phyloP scores from a whole-genome alignment of 2,797 vertebrate genomes.

The Melanotaenia trifasciata region DNA sequence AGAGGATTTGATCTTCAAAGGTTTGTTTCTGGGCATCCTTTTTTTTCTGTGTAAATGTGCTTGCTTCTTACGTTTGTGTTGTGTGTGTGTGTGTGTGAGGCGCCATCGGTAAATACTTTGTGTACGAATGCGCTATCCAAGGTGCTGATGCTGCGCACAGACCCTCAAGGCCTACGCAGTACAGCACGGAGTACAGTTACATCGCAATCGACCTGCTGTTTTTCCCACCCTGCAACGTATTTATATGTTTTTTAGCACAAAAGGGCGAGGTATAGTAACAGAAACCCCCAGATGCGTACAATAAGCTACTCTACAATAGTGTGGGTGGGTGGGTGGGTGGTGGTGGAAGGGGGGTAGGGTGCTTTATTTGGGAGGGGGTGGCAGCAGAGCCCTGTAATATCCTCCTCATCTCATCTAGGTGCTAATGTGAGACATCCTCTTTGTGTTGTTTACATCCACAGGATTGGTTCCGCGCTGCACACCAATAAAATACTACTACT shows the following conservation, averaged over 20 bases:
- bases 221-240: not conserved
- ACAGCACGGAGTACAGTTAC: constrained; percentile 58
- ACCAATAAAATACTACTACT: constrained; percentile 94
- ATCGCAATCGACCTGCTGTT: constrained; percentile 32
- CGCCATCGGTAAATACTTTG: constrained; percentile 39
- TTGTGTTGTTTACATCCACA: constrained; percentile 78
- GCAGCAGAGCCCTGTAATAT: constrained; percentile 58
- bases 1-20: constrained; percentile 92
- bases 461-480: constrained; percentile 91
- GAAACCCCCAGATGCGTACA: constrained; percentile 54
- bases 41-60: constrained; percentile 15
- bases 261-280: constrained; percentile 65
- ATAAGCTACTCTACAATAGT: constrained; percentile 60
- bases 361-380: constrained; percentile 40
- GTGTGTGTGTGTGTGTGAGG: not conserved
- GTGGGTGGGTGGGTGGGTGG: constrained; percentile 66
- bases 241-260: constrained; percentile 50
- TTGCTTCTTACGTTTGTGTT: constrained; percentile 26
- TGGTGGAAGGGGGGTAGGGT: constrained; percentile 35
- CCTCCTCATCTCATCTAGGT: constrained; percentile 52
- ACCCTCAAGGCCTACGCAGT: constrained; percentile 67
- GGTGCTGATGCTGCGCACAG: constrained; percentile 81
- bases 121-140: constrained; percentile 77
- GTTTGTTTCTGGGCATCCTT: constrained; percentile 61
- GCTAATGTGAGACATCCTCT: constrained; percentile 61